phyloP scores from a whole-genome alignment of 2,113 vertebrate species.

The Poeciliopsis occidentalis region DNA sequence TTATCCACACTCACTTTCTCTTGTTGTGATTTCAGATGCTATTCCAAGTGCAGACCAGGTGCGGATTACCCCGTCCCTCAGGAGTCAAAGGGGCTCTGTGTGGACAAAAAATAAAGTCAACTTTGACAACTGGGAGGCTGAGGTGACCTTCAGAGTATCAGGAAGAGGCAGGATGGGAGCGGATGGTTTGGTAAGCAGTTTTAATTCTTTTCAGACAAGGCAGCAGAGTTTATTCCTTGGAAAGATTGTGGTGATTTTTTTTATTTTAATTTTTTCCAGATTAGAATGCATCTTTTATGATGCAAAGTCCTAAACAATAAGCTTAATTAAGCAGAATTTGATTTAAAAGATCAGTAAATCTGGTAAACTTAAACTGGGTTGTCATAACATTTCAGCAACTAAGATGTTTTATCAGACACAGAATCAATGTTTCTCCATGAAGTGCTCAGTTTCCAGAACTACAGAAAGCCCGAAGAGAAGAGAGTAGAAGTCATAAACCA shows the following conservation, averaged over 20 bases:
- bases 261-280: too few relatives aligned
- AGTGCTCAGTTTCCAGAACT: too few relatives aligned
- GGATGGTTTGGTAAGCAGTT: constrained; percentile 88
- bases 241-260: neutral
- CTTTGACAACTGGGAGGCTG: constrained; percentile 92
- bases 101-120: constrained; percentile 89
- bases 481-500: too few relatives aligned
- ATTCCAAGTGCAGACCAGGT: constrained; percentile 95
- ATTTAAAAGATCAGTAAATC: neutral
- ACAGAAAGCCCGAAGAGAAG: too few relatives aligned
- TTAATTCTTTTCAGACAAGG: neutral
- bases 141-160: constrained; percentile 94
- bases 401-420: too few relatives aligned
- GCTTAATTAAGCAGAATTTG: neutral
- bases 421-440: too few relatives aligned
- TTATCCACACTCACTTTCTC: neutral
- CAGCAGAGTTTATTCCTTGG: neutral
- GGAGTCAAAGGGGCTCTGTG: constrained; percentile 91
- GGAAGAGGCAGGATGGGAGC: constrained; percentile 94
- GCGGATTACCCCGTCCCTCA: constrained; percentile 92
- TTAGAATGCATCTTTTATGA: too few relatives aligned
- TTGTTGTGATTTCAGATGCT: constrained; percentile 81
- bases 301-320: neutral
- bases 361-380: too few relatives aligned
- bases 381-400: too few relatives aligned